These are phyloP conservation scores for Chitala chitala DNA, from an alignment of 2,113 vertebrate species.

Conservation along the genomic window DNA sequence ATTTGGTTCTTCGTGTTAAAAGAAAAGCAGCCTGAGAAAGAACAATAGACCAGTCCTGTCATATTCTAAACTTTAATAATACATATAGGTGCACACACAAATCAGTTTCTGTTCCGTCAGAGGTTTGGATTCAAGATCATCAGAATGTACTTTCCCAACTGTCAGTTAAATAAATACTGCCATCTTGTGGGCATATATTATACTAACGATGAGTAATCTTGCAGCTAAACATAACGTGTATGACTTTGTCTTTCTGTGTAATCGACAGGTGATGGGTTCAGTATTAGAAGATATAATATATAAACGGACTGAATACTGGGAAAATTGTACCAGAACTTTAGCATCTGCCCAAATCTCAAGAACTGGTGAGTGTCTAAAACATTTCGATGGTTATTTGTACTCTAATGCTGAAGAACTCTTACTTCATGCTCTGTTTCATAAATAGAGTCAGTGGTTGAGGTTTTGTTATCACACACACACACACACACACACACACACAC, in stretches of 20 bases:
- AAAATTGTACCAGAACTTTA: slow-evolving; percentile 72
- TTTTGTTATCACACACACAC: too few species aligned
- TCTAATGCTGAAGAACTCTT: too few species aligned
- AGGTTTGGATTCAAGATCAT: background rate
- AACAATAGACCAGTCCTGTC: background rate
- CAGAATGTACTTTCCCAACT: background rate
- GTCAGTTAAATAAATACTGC: slow-evolving; percentile 39
- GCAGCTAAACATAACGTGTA: background rate
- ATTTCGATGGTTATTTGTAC: background rate
- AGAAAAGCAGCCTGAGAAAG: background rate
- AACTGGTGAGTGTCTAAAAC: slow-evolving; percentile 57
- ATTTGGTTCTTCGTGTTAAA: background rate
- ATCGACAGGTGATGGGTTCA: slow-evolving; percentile 67
- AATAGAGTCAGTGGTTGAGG: too few species aligned
- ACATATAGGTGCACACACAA: background rate
- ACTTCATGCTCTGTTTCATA: too few species aligned
- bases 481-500: too few species aligned
- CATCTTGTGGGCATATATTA: slow-evolving; percentile 42
- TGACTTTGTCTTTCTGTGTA: slow-evolving; percentile 31
- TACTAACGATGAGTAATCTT: background rate
- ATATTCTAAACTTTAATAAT: background rate
- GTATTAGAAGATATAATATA: slow-evolving; percentile 69
- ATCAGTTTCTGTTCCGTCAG: background rate
- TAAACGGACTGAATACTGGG: slow-evolving; percentile 74
- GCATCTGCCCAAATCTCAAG: slow-evolving; percentile 33